phyloP scores from a whole-genome alignment of 2,113 vertebrate genomes.

The Synodontis membranacea region DNA sequence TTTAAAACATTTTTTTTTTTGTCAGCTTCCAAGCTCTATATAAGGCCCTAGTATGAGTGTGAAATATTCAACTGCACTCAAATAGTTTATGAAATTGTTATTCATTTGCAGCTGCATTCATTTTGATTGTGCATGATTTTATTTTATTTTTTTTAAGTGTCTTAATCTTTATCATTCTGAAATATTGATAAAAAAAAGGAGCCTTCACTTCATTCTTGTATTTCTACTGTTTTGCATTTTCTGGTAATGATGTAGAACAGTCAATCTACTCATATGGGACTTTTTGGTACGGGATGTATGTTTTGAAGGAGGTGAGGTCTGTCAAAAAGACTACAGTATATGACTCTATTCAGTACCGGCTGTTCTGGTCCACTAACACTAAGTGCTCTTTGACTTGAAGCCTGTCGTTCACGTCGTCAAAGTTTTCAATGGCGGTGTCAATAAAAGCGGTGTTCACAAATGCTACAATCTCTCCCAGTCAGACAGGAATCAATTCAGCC shows the following conservation, averaged over 20 bases:
- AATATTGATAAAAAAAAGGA: background rate
- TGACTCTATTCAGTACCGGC: background rate
- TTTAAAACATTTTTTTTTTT: too few species aligned
- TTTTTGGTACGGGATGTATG: background rate
- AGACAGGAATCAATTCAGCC: background rate
- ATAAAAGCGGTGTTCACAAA: background rate
- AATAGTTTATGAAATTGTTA: background rate
- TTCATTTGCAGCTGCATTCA: background rate
- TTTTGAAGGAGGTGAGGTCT: background rate
- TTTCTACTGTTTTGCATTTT: background rate
- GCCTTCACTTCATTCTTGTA: background rate
- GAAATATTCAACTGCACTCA: background rate
- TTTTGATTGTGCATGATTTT: background rate
- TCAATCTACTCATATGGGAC: background rate
- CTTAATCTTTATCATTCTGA: background rate
- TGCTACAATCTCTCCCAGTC: too few species aligned
- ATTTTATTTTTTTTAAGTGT: too few species aligned
- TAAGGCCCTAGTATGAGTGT: background rate
- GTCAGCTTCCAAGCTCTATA: background rate
- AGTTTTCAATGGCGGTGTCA: background rate
- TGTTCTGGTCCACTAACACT: background rate
- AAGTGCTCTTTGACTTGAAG: background rate
- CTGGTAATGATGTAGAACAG: background rate
- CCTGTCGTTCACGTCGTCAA: background rate
- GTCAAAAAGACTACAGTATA: background rate